A percentile compares a stretch with the other conserved stretches of the same genome.
These are phyloP conservation scores for Scotopteryx bipunctaria DNA, from an alignment of 2,888 invertebrate genomes.

Conservation along the genomic window DNA sequence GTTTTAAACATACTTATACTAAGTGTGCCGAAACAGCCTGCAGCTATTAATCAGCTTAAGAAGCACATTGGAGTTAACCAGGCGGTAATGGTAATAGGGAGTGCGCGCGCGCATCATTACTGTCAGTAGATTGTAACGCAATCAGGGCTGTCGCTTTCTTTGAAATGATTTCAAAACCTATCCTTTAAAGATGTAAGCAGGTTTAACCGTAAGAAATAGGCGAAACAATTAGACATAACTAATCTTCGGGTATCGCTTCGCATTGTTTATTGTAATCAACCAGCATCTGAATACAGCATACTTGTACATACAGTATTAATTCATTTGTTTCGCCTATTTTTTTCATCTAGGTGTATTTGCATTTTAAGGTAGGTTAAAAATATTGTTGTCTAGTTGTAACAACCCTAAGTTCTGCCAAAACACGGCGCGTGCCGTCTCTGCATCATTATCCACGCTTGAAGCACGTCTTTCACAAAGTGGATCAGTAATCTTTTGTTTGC, in stretches of 20 bases:
- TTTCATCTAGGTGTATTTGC: background rate
- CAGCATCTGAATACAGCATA: background rate
- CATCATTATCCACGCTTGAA: slow-evolving; percentile 34
- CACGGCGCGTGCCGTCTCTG: slow-evolving; percentile 66
- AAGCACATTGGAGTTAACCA: slow-evolving; percentile 41
- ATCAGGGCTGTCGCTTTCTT: slow-evolving; percentile 42
- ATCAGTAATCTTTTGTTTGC: slow-evolving; percentile 59
- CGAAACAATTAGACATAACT: slow-evolving; percentile 1
- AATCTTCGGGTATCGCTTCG: background rate
- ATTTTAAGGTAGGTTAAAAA: too few relatives aligned
- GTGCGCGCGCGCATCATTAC: slow-evolving; percentile 53
- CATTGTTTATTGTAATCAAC: background rate
- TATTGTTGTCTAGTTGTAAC: slow-evolving; percentile 16
- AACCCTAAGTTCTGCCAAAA: slow-evolving; percentile 43
- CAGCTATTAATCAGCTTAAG: slow-evolving; percentile 44
- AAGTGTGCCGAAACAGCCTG: slow-evolving; percentile 28
- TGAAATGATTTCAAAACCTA: background rate
- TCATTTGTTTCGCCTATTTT: slow-evolving; percentile 12
- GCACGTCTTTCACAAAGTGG: slow-evolving; percentile 40
- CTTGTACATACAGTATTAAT: background rate
- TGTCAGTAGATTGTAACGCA: slow-evolving; percentile 27
- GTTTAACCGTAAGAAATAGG: slow-evolving; percentile 3
- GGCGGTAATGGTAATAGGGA: slow-evolving; percentile 46
- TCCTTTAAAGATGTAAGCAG: background rate
- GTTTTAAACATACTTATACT: slow-evolving; percentile 35